Percentiles rank a stretch among this genome's conserved stretches.
phyloP scores from a whole-genome alignment of 2,797 vertebrate species.

The Typhlichthys subterraneus region DNA sequence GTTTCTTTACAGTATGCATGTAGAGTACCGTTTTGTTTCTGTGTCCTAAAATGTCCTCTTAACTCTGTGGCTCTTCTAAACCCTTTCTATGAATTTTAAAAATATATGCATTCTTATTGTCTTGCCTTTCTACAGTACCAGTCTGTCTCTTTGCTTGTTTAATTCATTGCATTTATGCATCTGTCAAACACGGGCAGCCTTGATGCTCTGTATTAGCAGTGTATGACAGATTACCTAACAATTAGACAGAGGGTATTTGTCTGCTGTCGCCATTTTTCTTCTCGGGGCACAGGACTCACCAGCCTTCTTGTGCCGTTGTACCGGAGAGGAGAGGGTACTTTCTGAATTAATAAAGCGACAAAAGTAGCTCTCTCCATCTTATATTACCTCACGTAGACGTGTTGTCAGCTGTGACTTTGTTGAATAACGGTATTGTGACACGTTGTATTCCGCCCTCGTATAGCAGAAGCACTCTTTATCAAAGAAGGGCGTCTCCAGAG shows the following conservation, averaged over 20 bases:
- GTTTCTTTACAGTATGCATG: too few species aligned
- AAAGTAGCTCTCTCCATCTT: conserved; percentile 58
- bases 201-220: too few species aligned
- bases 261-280: conserved; percentile 23
- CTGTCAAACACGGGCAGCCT: too few species aligned
- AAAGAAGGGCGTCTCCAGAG: conserved; percentile 59
- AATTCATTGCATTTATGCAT: too few species aligned
- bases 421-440: conserved; percentile 56
- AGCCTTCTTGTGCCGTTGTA: conserved; percentile 16
- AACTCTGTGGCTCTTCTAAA: too few species aligned
- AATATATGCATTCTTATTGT: too few species aligned
- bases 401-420: conserved; percentile 49
- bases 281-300: conserved; percentile 20
- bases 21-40: not conserved
- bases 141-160: too few species aligned
- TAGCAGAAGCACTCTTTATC: conserved; percentile 59
- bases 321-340: conserved; percentile 22
- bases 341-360: conserved; percentile 61
- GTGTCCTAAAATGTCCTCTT: too few species aligned
- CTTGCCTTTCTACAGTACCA: too few species aligned
- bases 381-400: conserved; percentile 57
- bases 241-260: too few species aligned
- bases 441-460: conserved; percentile 36
- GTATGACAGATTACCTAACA: too few species aligned
- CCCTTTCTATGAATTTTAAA: too few species aligned